Evolutionary conservation across 2,113 vertebrate genomes (phyloP).

Genomic region (Pristiophorus japonicus): DNA sequence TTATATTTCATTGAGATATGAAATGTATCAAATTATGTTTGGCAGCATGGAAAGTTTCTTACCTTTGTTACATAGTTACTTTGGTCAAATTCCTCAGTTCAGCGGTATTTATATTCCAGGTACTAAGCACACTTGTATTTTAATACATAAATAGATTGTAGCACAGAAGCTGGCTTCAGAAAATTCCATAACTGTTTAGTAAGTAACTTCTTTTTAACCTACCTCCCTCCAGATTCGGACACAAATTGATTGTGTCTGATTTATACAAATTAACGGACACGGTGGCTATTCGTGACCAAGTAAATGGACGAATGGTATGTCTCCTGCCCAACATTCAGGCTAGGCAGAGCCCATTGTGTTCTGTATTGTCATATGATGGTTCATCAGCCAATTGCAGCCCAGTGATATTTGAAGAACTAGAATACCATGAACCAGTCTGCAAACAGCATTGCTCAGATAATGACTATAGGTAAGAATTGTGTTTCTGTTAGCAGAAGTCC

Average conservation of each 20-base stretch:
- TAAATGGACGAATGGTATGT: slow-evolving; percentile 75
- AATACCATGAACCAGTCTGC: slow-evolving; percentile 91
- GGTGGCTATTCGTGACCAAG: slow-evolving; percentile 81
- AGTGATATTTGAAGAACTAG: slow-evolving; percentile 89
- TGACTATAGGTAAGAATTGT: slow-evolving; percentile 71
- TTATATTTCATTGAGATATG: no score
- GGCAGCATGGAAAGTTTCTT: not conserved
- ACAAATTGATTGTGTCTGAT: slow-evolving; percentile 74
- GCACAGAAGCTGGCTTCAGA: not conserved
- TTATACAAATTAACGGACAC: slow-evolving; percentile 79
- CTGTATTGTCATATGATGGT: slow-evolving; percentile 80
- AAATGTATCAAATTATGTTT: not conserved
- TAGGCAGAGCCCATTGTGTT: slow-evolving; percentile 84
- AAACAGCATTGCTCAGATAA: slow-evolving; percentile 73
- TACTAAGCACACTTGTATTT: not conserved
- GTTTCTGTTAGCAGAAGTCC: not conserved
- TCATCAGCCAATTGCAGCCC: slow-evolving; percentile 84
- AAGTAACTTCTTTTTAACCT: not conserved
- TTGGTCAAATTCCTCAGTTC: not conserved
- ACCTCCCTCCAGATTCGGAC: slow-evolving; percentile 66
- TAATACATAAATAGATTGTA: not conserved
- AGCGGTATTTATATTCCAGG: not conserved
- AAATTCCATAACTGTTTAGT: not conserved
- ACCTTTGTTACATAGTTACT: not conserved
- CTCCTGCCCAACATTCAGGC: slow-evolving; percentile 78